Evolutionary conservation across 2,888 invertebrate genomes (phyloP), one percentile per base, ranked within the genome.

Genomic region (Polydrusus tereticollis): DNA sequence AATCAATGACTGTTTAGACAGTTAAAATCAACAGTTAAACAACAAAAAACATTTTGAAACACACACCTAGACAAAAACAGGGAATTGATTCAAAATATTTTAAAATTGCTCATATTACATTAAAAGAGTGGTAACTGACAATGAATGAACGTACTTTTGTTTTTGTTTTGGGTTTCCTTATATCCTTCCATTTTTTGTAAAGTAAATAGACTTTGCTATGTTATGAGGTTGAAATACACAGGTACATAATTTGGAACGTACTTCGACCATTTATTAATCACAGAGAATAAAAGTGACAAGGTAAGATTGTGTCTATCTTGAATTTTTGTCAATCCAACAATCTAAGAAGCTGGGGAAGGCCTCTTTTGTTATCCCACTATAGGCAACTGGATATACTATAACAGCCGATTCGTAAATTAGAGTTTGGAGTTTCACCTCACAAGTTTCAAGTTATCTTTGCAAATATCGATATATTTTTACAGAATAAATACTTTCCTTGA

Each of bases 191-290:
- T 21, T 8, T 47, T 21, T 43, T 57, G n/a, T 71, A 29, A 45
- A 58, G 45, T 73, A 73, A 72, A 67, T 72, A 72, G 68, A 75
- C 55, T 66, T 43, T 67, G 50, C 43, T 58, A 55, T 66, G 71
- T 50, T 26, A 50, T 80, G 79, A 81, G 80, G 79, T 80, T 78
- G 69, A 72, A 76, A 72, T 77, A 74, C 81, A 82, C 81, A 82
- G 81, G 81, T 82, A 82, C 81, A 76, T 75, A 79, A 76, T 81
- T 81, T 76, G 76, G 77, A 78, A 81, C 73, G 67, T 58, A 77
- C 72, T 73, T 74, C 59, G 57, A 71, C 57, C 67, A 65, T 50
- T 21, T 52, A 57, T 36, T 23, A 65, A 66, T 66, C 66, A 66
- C 66, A 68, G 59, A 74, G 59, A 65, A 55, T 41, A 20, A 23